Base-by-base conservation (phyloP, 2,113 vertebrate genomes). In the Parus major region DNA sequence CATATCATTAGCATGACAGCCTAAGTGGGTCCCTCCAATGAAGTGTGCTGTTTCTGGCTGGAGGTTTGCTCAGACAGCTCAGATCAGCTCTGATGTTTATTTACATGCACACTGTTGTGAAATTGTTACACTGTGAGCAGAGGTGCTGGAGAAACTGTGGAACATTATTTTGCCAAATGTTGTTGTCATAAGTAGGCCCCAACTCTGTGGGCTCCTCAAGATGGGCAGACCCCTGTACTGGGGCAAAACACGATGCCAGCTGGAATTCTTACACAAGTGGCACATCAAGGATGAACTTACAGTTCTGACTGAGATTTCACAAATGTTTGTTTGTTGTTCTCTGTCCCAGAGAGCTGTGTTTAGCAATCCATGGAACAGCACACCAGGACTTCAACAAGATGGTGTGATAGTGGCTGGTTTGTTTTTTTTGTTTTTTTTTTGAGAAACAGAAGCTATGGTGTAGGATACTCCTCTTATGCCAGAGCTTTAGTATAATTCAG, bases 291-390 rank as follows among this genome's bases (percentile, higher is more conserved):
- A 77, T 81, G 64, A 93, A 24, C 76, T 91, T 90, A 86, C 68
- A 81, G 77, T 75, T 96, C 60, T 7, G 33, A 77, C 11, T 79
- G 57, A 0, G 3, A 77, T 91, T 95, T 93, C 80, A 93, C 55
- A 95, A 90, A 92, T 46, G 10, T 88, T 92, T 94, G 31, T 86
- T 93, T 95, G 65, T 83, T 94, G 25, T 55, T 75, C 68, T 88
- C 47, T 66, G 81, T 84, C 65, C 64, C 88, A 68, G 81, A 85
- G 53, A 82, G 36, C 59, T 86, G 29, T 69, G 60, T 95, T 95
- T 92, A 85, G 86, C 86, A 95, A 90, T 73, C 68, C 60, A 53
- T 36, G 64, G 66, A 79, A 35, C 50, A 70, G 52, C 71, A 86
- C 68, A 92, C 55, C 52, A 94, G 88, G 83, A 57, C 36, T 82